Evolutionary conservation across 2,113 vertebrate species (phyloP).

Genomic region (Chinchilla lanigera): DNA sequence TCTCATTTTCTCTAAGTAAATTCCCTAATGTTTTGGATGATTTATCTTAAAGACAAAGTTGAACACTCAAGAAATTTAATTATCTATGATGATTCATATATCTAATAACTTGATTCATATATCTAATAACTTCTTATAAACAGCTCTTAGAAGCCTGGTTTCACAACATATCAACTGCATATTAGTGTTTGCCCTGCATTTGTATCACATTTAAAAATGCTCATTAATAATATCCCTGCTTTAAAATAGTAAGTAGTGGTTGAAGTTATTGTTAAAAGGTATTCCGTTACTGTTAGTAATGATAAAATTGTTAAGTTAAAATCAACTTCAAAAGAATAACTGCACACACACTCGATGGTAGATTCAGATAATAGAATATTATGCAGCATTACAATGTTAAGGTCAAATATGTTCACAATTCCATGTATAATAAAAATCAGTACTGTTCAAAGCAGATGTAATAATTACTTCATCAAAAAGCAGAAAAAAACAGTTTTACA

Average conservation of each 20-base stretch:
- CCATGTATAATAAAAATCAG: neutral
- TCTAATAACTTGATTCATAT: neutral
- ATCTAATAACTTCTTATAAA: neutral
- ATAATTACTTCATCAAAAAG: neutral
- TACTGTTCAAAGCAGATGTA: neutral
- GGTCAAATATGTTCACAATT: neutral
- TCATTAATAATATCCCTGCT: neutral
- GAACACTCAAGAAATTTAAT: neutral
- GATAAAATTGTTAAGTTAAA: neutral
- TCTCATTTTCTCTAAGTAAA: neutral
- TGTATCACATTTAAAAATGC: neutral
- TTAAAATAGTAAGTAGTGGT: neutral
- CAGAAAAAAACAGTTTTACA: neutral
- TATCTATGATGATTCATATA: neutral
- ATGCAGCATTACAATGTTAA: slow-evolving; percentile 12
- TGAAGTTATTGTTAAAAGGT: neutral
- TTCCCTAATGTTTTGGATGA: neutral
- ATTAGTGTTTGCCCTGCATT: neutral
- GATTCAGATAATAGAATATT: neutral
- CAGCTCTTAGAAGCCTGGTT: neutral
- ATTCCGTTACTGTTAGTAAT: neutral
- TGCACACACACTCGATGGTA: neutral
- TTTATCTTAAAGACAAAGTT: neutral
- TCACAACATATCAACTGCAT: neutral
- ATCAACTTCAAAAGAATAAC: neutral